These are phyloP conservation scores for Strix uralensis DNA, from an alignment of 2,113 vertebrate species.

Conservation along the genomic window DNA sequence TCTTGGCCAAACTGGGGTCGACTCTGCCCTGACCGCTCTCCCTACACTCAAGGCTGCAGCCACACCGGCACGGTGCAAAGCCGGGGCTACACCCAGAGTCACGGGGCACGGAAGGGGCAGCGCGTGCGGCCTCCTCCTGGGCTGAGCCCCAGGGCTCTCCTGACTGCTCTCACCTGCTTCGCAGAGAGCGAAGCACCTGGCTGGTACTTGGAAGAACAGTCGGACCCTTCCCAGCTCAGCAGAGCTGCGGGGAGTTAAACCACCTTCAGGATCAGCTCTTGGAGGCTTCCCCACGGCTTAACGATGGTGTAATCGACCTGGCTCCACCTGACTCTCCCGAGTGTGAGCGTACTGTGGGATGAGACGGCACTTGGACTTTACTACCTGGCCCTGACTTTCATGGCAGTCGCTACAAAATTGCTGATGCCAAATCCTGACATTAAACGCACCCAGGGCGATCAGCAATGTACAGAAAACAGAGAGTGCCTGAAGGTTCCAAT, in stretches of 20 bases:
- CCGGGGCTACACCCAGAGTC: neutral
- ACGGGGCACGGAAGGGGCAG: neutral
- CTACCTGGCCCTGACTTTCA: neutral
- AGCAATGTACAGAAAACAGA: neutral
- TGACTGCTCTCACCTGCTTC: neutral
- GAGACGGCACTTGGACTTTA: neutral
- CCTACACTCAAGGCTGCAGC: neutral
- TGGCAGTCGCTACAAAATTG: neutral
- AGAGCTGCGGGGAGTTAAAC: neutral
- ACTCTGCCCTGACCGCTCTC: fast-evolving
- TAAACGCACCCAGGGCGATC: fast-evolving
- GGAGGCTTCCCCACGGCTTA: fast-evolving
- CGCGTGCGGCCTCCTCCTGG: neutral
- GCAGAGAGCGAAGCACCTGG: fast-evolving
- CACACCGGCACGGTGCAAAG: fast-evolving
- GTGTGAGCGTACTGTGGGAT: neutral
- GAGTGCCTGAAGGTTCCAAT: fast-evolving
- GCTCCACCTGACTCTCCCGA: neutral
- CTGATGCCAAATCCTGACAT: fast-evolving
- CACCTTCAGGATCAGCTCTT: neutral
- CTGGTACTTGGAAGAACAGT: neutral
- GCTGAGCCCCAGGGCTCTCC: neutral
- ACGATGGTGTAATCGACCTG: fast-evolving
- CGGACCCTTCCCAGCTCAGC: neutral
- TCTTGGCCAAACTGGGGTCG: fast-evolving